Conservation (phyloP, 2,113 vertebrate species). For the Epinephelus fuscoguttatus region DNA sequence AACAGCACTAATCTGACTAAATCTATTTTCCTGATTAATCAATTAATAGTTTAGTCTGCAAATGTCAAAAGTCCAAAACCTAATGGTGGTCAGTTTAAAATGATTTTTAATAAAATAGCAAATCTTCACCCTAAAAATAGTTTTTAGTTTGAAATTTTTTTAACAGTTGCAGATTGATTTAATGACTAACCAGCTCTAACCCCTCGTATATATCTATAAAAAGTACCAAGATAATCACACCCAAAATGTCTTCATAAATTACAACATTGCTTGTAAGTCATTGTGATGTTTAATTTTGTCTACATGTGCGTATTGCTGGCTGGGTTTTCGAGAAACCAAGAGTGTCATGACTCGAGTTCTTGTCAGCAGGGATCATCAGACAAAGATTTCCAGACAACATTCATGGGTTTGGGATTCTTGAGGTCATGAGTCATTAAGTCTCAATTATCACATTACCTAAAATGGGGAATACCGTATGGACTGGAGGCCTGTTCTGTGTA, state of each 20-base stretch:
- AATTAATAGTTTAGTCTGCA: neutral
- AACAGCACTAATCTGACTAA: neutral
- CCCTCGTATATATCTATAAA: too few relatives aligned
- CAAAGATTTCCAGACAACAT: slow-evolving; percentile 1
- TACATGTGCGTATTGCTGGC: neutral
- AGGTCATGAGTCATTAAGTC: slow-evolving; percentile 50
- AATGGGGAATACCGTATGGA: slow-evolving; percentile 27
- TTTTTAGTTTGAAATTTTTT: neutral
- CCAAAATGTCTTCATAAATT: neutral
- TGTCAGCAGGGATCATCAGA: slow-evolving; percentile 27
- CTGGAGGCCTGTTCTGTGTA: neutral
- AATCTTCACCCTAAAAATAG: neutral
- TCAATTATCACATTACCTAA: slow-evolving; percentile 24
- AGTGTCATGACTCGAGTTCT: slow-evolving; percentile 1
- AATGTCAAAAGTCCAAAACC: neutral
- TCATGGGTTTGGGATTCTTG: slow-evolving; percentile 48
- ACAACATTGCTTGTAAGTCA: neutral
- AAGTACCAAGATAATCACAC: neutral
- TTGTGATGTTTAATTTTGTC: neutral
- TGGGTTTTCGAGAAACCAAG: neutral
- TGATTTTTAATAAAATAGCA: neutral
- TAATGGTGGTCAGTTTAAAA: neutral
- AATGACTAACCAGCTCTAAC: neutral
- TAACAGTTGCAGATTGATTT: neutral
- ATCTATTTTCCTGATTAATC: neutral